phyloP scores from a whole-genome alignment of 2,888 invertebrate genomes.

The Perithous albicinctus region DNA sequence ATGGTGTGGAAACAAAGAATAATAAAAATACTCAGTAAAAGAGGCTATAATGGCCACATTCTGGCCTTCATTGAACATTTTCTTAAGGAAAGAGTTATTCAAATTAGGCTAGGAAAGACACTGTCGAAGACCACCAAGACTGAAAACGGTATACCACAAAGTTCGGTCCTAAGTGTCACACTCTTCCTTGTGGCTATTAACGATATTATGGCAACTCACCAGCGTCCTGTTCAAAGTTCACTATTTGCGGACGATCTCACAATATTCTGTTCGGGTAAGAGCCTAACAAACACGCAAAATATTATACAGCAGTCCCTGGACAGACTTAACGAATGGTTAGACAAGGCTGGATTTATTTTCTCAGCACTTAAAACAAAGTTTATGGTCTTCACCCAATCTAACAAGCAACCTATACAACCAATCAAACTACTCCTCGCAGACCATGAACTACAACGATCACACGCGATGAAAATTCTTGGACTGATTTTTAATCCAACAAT shows the following conservation, averaged over 20 bases:
- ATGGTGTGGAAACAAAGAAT: slow-evolving; percentile 21
- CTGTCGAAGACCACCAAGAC: not conserved
- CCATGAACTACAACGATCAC: too few species aligned
- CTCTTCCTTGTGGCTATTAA: too few species aligned
- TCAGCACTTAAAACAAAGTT: slow-evolving; percentile 33
- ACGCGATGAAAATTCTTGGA: too few species aligned
- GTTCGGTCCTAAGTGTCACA: slow-evolving; percentile 39
- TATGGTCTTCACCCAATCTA: slow-evolving; percentile 19
- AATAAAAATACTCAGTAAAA: not conserved
- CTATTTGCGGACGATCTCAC: slow-evolving; percentile 46
- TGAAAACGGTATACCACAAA: slow-evolving; percentile 44
- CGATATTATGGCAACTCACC: too few species aligned
- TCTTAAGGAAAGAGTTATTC: not conserved
- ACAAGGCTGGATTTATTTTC: slow-evolving; percentile 43
- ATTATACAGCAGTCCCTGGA: slow-evolving; percentile 38
- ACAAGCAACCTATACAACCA: not conserved
- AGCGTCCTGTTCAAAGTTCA: too few species aligned
- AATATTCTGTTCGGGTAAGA: slow-evolving; percentile 44
- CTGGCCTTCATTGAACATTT: slow-evolving; percentile 20
- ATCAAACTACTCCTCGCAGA: not conserved
- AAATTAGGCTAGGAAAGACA: not conserved
- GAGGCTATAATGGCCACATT: not conserved
- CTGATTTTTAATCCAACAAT: too few species aligned
- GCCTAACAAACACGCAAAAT: not conserved
- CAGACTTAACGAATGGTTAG: not conserved